phyloP scores from a whole-genome alignment of 2,888 invertebrate genomes.

The Cantharis rustica region DNA sequence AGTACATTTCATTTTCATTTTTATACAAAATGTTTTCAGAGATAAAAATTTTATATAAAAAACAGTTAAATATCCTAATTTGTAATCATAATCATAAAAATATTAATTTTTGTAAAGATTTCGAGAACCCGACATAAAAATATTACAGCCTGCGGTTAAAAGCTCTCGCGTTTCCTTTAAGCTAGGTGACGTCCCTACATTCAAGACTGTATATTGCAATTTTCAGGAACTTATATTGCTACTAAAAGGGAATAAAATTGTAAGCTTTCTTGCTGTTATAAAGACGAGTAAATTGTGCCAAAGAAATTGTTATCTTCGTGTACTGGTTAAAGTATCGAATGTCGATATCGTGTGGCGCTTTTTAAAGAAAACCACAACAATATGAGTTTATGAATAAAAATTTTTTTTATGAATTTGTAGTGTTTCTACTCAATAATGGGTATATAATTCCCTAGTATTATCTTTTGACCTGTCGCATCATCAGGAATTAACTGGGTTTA shows the following conservation, averaged over 20 bases:
- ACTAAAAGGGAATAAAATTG: slow-evolving; percentile 19
- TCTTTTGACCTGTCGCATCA: slow-evolving; percentile 29
- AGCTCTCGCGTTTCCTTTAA: slow-evolving; percentile 16
- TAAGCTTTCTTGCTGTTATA: slow-evolving; percentile 14
- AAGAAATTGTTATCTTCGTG: slow-evolving; percentile 4
- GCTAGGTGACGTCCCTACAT: slow-evolving; percentile 10
- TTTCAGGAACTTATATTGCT: slow-evolving; percentile 23
- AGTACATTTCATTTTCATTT: background rate
- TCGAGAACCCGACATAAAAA: background rate
- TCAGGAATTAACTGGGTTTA: slow-evolving; percentile 31
- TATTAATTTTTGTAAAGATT: background rate
- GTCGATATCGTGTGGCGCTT: background rate
- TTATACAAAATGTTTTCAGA: background rate
- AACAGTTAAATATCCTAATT: background rate
- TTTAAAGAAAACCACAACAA: background rate
- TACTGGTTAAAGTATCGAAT: background rate
- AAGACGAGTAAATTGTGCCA: slow-evolving; percentile 3
- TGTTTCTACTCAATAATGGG: slow-evolving; percentile 28
- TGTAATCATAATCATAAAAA: background rate
- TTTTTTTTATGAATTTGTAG: slow-evolving; percentile 11
- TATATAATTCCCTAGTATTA: slow-evolving; percentile 27
- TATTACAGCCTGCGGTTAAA: slow-evolving; percentile 12
- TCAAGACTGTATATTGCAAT: slow-evolving; percentile 21
- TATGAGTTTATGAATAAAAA: background rate
- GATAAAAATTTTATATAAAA: background rate